A percentile compares a stretch with the other conserved stretches of the same genome.
phyloP scores from a whole-genome alignment of 2,113 vertebrate species.

The Struthio camelus region DNA sequence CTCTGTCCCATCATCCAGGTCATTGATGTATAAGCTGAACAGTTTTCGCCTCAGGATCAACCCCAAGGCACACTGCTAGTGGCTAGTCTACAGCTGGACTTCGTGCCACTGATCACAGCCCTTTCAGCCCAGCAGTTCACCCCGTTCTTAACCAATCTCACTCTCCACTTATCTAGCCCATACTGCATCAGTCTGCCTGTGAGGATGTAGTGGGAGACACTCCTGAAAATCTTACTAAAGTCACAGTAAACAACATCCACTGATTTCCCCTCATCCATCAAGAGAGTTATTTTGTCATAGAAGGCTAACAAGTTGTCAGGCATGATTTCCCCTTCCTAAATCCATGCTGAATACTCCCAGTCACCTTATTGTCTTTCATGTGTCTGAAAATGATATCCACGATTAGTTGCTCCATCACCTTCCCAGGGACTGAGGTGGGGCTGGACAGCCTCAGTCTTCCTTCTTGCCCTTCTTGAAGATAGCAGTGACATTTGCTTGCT shows the following conservation, averaged over 20 bases:
- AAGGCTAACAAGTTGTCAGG: background rate
- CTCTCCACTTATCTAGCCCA: background rate
- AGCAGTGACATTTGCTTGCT: background rate
- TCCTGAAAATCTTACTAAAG: background rate
- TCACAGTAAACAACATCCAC: background rate
- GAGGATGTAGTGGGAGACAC: background rate
- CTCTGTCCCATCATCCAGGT: background rate
- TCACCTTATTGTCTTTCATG: background rate
- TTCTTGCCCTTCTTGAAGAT: too few relatives aligned
- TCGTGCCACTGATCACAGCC: background rate
- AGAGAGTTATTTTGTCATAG: background rate
- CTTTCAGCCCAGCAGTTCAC: background rate
- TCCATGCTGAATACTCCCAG: background rate
- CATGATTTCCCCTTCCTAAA: background rate
- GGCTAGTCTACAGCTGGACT: background rate
- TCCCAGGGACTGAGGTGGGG: background rate
- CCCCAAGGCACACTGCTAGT: background rate
- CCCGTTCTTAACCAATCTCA: background rate
- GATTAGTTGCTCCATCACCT: background rate
- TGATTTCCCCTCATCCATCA: background rate
- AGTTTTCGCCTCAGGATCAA: background rate
- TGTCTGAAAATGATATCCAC: background rate
- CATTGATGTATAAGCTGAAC: background rate
- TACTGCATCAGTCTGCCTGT: background rate
- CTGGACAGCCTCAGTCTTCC: background rate